These are phyloP conservation scores for Matsumyia berberina DNA, from an alignment of 2,888 invertebrate species.

Conservation along the genomic window DNA sequence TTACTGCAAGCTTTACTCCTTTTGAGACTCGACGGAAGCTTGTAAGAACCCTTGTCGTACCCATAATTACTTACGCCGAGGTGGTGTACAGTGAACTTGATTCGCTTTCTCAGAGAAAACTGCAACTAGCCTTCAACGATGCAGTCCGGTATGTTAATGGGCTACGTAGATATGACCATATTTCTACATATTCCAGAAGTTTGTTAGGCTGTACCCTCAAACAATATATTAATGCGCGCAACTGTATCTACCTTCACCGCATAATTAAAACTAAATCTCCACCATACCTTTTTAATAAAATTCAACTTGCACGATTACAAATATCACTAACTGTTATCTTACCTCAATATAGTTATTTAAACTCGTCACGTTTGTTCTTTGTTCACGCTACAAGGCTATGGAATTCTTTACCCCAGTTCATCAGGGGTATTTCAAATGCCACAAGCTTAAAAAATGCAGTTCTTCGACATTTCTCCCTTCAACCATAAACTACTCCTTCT, in stretches of 20 bases:
- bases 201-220: neutral
- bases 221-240: neutral
- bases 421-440: too few relatives aligned
- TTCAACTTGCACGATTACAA: too few relatives aligned
- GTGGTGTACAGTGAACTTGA: neutral
- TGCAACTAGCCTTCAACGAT: neutral
- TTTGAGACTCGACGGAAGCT: neutral
- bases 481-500: too few relatives aligned
- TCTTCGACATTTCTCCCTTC: too few relatives aligned
- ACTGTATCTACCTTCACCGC: neutral
- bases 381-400: too few relatives aligned
- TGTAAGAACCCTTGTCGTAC: neutral
- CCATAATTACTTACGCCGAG: neutral
- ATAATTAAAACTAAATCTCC: neutral
- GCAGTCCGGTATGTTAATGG: neutral
- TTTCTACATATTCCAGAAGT: neutral
- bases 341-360: too few relatives aligned
- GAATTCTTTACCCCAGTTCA: too few relatives aligned
- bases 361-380: too few relatives aligned
- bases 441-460: too few relatives aligned
- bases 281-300: too few relatives aligned
- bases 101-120: neutral
- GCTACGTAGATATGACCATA: neutral
- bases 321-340: too few relatives aligned
- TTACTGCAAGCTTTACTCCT: neutral